A percentile compares a stretch with the other conserved stretches of the same genome.
These are phyloP conservation scores for Buceros bicornis DNA, from an alignment of 2,797 vertebrate genomes.

Conservation along the genomic window DNA sequence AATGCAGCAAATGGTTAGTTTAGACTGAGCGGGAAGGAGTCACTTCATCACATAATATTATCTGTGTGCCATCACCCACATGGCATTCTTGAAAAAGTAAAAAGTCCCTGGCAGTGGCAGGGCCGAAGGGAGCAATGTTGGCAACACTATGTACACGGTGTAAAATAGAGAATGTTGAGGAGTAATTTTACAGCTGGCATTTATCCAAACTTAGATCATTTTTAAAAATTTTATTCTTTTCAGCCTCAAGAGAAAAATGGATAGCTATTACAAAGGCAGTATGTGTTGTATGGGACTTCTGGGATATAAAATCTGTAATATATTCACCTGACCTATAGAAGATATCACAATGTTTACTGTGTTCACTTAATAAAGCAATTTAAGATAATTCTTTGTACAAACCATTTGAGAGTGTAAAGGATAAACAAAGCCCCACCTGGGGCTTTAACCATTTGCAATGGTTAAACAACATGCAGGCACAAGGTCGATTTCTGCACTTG, in stretches of 20 bases:
- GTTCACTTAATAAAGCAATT: not conserved
- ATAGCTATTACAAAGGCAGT: not conserved
- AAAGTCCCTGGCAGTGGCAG: not conserved
- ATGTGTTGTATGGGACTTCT: not conserved
- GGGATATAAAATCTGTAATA: not conserved
- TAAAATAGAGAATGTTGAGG: not conserved
- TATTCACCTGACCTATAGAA: not conserved
- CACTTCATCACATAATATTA: not conserved
- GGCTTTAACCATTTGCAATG: not conserved
- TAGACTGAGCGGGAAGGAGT: slow-evolving; percentile 6
- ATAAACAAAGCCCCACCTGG: not conserved
- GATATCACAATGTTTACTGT: not conserved
- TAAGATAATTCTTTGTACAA: not conserved
- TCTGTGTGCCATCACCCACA: not conserved
- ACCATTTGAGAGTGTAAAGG: not conserved
- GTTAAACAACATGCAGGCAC: not conserved
- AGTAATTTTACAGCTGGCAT: not conserved
- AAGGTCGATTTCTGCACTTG: not conserved
- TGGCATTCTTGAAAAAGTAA: not conserved
- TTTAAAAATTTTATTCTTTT: not conserved
- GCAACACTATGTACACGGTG: not conserved
- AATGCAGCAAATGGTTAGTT: not conserved
- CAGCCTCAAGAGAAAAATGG: not conserved
- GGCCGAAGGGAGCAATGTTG: not conserved
- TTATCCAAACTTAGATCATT: not conserved